Conservation (phyloP, 2,797 vertebrate species). For the Synaphobranchus kaupii region DNA sequence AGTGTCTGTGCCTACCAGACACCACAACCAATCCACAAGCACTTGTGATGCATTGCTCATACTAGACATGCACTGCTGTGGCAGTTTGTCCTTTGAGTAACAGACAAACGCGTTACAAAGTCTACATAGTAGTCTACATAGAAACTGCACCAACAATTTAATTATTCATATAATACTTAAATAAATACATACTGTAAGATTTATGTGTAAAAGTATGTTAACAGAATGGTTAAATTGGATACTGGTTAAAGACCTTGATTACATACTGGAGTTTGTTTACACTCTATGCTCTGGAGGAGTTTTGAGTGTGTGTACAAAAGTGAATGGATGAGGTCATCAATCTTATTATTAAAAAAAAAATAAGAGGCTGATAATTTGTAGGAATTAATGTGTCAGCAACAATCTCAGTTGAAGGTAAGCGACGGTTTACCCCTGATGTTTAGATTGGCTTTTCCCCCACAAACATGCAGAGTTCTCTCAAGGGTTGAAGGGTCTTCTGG, state of each 20-base stretch:
- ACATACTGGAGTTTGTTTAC: constrained; percentile 38
- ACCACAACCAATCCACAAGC: no score
- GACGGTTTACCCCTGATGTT: constrained; percentile 23
- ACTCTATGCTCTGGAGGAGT: constrained; percentile 44
- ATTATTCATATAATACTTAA: background rate
- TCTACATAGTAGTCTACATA: background rate
- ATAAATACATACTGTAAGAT: no score
- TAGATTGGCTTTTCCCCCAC: constrained; percentile 35
- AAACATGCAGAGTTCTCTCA: background rate
- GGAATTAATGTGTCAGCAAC: constrained; percentile 55
- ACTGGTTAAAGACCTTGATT: constrained; percentile 27
- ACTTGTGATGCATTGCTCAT: no score
- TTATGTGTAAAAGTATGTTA: background rate
- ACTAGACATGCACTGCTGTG: no score
- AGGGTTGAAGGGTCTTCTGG: no score
- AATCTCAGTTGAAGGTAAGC: constrained; percentile 49
- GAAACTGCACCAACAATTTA: background rate
- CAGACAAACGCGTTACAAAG: background rate
- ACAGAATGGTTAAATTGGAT: background rate
- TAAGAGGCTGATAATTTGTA: constrained; percentile 37
- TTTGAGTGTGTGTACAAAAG: background rate
- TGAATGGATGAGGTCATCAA: constrained; percentile 52
- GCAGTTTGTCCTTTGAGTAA: background rate
- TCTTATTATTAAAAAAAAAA: constrained; percentile 44
- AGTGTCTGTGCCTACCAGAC: no score